phyloP scores from a whole-genome alignment of 1,140 invertebrate species.

The Pemphigus obesinymphae region DNA sequence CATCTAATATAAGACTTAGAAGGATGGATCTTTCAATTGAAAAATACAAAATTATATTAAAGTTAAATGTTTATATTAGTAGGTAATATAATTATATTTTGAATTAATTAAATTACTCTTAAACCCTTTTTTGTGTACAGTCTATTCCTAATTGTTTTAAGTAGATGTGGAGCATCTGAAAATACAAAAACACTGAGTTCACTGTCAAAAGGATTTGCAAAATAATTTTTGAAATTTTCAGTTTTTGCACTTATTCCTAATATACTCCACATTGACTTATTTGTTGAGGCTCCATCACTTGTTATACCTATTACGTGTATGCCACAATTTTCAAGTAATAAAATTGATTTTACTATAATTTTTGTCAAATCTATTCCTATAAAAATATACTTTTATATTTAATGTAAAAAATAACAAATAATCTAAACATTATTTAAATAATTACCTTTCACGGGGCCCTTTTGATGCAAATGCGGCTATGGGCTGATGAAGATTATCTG shows the following conservation, averaged over 20 bases:
- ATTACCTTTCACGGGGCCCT: neutral
- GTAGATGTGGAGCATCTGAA: neutral
- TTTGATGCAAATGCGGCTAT: neutral
- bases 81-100: neutral
- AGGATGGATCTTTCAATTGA: neutral
- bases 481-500: neutral
- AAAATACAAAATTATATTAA: neutral
- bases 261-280: neutral
- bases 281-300: neutral
- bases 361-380: neutral
- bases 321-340: neutral
- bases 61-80: too few relatives aligned
- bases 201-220: neutral
- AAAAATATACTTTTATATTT: neutral
- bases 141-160: neutral
- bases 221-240: neutral
- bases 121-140: neutral
- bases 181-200: neutral
- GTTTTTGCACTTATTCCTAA: neutral
- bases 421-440: neutral
- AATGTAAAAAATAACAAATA: neutral
- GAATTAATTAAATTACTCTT: neutral
- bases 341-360: neutral
- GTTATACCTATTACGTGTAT: neutral
- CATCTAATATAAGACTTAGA: neutral